Evolutionary conservation across 2,113 vertebrate genomes (phyloP).

Genomic region (Zingel zingel): DNA sequence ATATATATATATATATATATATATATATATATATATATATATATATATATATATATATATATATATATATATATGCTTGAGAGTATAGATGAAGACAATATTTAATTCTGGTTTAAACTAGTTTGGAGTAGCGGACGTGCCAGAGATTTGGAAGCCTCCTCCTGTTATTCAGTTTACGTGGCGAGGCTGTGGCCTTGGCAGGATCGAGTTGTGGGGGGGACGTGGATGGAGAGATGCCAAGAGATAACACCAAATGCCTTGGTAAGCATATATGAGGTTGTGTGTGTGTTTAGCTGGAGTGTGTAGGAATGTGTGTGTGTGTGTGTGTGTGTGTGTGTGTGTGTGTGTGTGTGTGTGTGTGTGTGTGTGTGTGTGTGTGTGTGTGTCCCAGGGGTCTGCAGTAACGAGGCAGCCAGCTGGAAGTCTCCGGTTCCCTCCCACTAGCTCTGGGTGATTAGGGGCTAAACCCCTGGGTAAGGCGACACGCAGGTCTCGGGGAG

Average conservation of each 20-base stretch:
- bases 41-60: not conserved
- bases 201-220: conserved; percentile 58
- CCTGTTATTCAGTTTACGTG: conserved; percentile 65
- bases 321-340: conserved; percentile 66
- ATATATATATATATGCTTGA: not conserved
- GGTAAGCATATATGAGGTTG: conserved; percentile 74
- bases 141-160: conserved; percentile 52
- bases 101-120: conserved; percentile 60
- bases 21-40: not conserved
- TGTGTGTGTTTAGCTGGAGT: conserved; percentile 62
- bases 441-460: conserved; percentile 78
- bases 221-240: conserved; percentile 76
- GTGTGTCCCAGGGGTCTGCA: conserved; percentile 64
- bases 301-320: conserved; percentile 68
- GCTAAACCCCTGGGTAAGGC: conserved; percentile 76
- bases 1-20: not conserved
- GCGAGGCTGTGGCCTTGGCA: conserved; percentile 66
- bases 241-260: conserved; percentile 77
- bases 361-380: conserved; percentile 69
- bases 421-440: conserved; percentile 77
- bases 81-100: not conserved
- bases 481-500: conserved; percentile 63
- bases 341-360: conserved; percentile 65
- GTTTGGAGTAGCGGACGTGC: conserved; percentile 50
- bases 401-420: conserved; percentile 81